Percentiles rank a stretch among this genome's conserved stretches.
phyloP scores from a whole-genome alignment of 2,888 invertebrate species.

The Netelia melanura region DNA sequence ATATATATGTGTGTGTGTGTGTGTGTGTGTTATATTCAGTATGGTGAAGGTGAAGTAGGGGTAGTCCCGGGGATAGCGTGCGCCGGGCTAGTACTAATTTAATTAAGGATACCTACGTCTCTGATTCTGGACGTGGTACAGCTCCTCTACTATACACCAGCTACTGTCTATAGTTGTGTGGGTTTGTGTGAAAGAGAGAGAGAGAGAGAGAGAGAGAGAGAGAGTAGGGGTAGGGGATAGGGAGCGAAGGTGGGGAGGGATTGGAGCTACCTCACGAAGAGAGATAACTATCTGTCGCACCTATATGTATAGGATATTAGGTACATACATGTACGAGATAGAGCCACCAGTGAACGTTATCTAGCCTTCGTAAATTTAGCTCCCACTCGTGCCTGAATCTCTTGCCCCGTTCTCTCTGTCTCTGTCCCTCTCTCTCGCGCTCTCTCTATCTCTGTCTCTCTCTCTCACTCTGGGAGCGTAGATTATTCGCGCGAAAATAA shows the following conservation, averaged over 20 bases:
- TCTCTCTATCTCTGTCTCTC: slow-evolving; percentile 17
- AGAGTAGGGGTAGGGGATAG: not conserved
- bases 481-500: slow-evolving; percentile 63
- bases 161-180: slow-evolving; percentile 17
- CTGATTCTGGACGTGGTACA: slow-evolving; percentile 65
- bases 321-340: slow-evolving; percentile 47
- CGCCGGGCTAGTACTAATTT: slow-evolving; percentile 68
- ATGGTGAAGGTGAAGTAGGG: slow-evolving; percentile 34
- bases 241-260: slow-evolving; percentile 34
- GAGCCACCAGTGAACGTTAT: slow-evolving; percentile 60
- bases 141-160: slow-evolving; percentile 29
- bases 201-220: slow-evolving; percentile 15
- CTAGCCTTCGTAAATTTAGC: slow-evolving; percentile 65
- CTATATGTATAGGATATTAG: slow-evolving; percentile 55
- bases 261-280: slow-evolving; percentile 54
- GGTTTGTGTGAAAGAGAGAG: not conserved
- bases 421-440: not conserved
- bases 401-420: slow-evolving; percentile 18
- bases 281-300: slow-evolving; percentile 61
- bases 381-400: slow-evolving; percentile 47
- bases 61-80: slow-evolving; percentile 52
- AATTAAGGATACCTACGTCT: slow-evolving; percentile 69
- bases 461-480: slow-evolving; percentile 5
- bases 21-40: slow-evolving; percentile 22
- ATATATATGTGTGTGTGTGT: not conserved